Percentiles rank a stretch among this genome's conserved stretches.
These are phyloP conservation scores for Stegastes partitus DNA, from an alignment of 2,113 vertebrate genomes.

Conservation along the genomic window DNA sequence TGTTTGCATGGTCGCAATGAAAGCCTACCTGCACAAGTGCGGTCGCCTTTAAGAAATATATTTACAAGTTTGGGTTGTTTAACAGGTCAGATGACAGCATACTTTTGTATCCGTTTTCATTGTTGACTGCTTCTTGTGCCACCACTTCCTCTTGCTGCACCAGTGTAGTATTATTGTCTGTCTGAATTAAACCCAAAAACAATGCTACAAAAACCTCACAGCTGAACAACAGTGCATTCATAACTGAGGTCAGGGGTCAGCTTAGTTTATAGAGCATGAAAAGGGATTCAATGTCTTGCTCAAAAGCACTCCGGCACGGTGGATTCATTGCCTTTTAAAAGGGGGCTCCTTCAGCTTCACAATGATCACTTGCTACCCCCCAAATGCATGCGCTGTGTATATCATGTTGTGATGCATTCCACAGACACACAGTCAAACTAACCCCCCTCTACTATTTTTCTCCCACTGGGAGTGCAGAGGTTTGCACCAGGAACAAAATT, in stretches of 20 bases:
- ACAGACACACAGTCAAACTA: slow-evolving; percentile 13
- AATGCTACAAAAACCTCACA: background rate
- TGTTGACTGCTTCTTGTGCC: background rate
- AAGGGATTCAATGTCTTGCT: slow-evolving; percentile 26
- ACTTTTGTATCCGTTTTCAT: slow-evolving; percentile 24
- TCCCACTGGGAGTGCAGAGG: slow-evolving; percentile 43
- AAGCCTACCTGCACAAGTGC: slow-evolving; percentile 23
- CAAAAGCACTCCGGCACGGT: slow-evolving; percentile 18
- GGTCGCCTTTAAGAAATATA: background rate
- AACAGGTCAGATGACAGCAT: slow-evolving; percentile 48
- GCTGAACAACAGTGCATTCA: background rate
- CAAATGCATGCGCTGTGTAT: slow-evolving; percentile 29
- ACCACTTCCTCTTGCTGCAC: background rate
- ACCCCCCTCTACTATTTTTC: slow-evolving; percentile 19
- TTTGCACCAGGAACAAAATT: slow-evolving; percentile 65
- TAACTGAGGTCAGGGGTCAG: slow-evolving; percentile 19
- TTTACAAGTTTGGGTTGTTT: slow-evolving; percentile 8
- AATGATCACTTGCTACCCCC: slow-evolving; percentile 2
- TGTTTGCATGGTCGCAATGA: background rate
- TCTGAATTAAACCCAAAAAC: background rate
- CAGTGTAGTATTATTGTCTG: background rate
- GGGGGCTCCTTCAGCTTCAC: slow-evolving; percentile 11
- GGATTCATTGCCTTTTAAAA: background rate
- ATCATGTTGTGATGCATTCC: slow-evolving; percentile 36
- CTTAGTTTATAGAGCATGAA: background rate